Evolutionary conservation across 1,140 invertebrate species (phyloP), one percentile per base, ranked within the genome.

Genomic region (Nylanderia fulva): DNA sequence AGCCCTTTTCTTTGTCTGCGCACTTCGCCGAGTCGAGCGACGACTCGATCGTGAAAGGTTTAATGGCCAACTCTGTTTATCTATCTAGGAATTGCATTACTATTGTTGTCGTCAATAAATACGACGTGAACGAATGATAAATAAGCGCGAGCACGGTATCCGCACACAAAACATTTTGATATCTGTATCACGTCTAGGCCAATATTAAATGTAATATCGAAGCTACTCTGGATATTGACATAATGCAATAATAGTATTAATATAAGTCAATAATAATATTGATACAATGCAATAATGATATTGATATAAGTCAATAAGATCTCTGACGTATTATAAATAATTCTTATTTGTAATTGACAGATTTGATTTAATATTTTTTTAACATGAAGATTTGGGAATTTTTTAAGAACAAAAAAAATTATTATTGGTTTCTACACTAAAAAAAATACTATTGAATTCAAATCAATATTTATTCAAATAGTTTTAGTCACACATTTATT

Each of bases 61-160:
- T 68, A 15, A 64, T 48, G n/a, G 18, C 11, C 33, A 69, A 79
- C 45, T 42, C 13, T 58, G 21, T 71, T 69, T 80, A 69, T 79
- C 48, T 79, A 69, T 33, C 36, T 24, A 56, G 18, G 4, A 27
- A 69, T 27, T 56, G 76, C 24, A 54, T 79, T 56, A 33, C 7
- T 60, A 24, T 69, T 56, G 21, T 79, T 13, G 21, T 39, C 9
- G 36, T 75, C 33, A 27, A 56, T 80, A 69, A 79, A 79, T 4
- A 27, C n/a, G 27, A 76, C 39, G 58, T 45, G 24, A 9, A 64
- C 27, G 4, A 69, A 58, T 24, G 48, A 15, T 54, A 69, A 56
- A 80, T 13, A 64, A 39, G n/a, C 6, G 7, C 29, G 18, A 79
- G 45, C 63, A 54, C 60, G 42, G 27, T 29, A 15, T 52, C 6